Evolutionary conservation across 2,797 vertebrate species (phyloP).

Genomic region (Fratercula arctica): DNA sequence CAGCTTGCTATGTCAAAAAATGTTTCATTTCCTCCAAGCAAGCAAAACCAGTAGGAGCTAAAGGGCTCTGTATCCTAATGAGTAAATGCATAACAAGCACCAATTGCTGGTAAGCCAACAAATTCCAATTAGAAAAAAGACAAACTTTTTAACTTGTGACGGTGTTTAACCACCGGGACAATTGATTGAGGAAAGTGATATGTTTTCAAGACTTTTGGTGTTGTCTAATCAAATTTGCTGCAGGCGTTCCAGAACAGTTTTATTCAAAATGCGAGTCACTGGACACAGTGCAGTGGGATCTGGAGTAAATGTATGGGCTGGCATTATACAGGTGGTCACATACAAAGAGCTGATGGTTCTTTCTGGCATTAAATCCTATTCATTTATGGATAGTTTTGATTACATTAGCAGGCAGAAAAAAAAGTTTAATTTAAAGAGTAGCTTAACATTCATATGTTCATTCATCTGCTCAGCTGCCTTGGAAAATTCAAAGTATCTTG

Average conservation of each 20-base stretch:
- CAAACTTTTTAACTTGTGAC: background rate
- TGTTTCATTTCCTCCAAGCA: background rate
- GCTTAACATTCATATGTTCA: background rate
- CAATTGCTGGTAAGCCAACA: background rate
- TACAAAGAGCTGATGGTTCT: background rate
- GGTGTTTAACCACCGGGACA: background rate
- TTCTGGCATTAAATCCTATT: background rate
- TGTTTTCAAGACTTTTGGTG: background rate
- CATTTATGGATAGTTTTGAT: background rate
- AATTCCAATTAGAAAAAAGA: background rate
- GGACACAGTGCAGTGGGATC: background rate
- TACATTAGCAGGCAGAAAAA: background rate
- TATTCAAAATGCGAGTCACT: background rate
- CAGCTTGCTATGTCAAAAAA: background rate
- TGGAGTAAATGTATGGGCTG: background rate
- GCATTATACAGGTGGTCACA: background rate
- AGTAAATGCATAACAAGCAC: background rate
- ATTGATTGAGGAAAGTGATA: background rate
- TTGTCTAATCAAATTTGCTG: background rate
- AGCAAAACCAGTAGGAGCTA: background rate
- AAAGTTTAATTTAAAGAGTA: background rate
- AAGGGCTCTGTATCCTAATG: background rate
- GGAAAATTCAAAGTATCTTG: background rate
- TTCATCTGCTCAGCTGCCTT: background rate
- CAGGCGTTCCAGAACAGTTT: background rate